Evolutionary conservation across 2,113 vertebrate species (phyloP), one percentile per base, ranked within the genome.

Genomic region (Sardina pilchardus): DNA sequence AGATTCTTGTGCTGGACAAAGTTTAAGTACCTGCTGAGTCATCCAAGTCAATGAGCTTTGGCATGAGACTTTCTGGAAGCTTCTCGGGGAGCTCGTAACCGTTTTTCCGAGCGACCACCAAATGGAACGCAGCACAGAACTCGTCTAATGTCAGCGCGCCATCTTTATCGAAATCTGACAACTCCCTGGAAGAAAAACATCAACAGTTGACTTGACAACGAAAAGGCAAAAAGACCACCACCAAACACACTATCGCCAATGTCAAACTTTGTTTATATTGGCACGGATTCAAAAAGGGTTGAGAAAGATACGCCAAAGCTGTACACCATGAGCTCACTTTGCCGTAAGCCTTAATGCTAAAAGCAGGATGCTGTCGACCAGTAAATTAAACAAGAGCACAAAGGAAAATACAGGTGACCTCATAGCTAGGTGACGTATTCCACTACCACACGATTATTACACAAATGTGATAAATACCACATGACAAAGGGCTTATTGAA

Each of bases 91-190:
- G 96, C 91, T 99, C 98, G 90, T 99, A 99, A 82, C 98, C 98
- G 71, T 99, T 99, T 94, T 99, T 99, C 89, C 98, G 95, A 89
- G 98, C 98, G 89, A 99, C 98, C 75, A 99, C 98, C 87, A 99
- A 95, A 92, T 99, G 98, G 93, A 99, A 99, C 82, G 98, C 98
- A 81, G 98, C 98, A 88, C 98, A 99, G 93, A 99, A 99, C 91
- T 99, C 98, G 6, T 99, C 98, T 95, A 99, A 92, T 78, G 98
- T 99, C 93, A 99, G 93, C 0, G 98, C 97, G 81, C 98, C 98
- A 85, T 99, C 98, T 95, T 99, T 99, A 94, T 99, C 98, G 91
- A 99, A 99, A 94, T 99, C 98, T 87, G 98, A 99, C 83, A 99
- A 95, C 88, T 99, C 98, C 98, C 98, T 99, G 89, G 14, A 82